Percentiles rank a stretch among this genome's conserved stretches.
Conservation (phyloP, 1,140 invertebrate genomes). For the Sesamia nonagrioides region DNA sequence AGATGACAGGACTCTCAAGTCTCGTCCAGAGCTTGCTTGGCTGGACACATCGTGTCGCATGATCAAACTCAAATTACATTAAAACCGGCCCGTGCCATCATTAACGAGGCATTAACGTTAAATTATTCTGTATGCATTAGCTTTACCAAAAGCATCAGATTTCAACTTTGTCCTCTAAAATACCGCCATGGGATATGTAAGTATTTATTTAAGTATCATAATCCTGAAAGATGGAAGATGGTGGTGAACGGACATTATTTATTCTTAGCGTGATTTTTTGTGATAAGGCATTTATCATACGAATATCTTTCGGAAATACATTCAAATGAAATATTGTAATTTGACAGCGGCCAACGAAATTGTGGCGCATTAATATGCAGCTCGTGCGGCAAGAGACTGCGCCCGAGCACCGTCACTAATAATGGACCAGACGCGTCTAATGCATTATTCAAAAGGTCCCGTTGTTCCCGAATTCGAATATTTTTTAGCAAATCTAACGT, state of each 20-base stretch:
- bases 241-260: conserved; percentile 31
- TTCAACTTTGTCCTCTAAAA: background rate
- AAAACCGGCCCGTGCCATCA: conserved; percentile 70
- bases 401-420: conserved; percentile 76
- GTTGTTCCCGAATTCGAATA: conserved; percentile 72
- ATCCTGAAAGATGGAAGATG: conserved; percentile 19
- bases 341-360: conserved; percentile 73
- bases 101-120: conserved; percentile 65
- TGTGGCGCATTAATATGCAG: conserved; percentile 80
- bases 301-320: conserved; percentile 73
- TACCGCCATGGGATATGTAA: background rate
- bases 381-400: conserved; percentile 76
- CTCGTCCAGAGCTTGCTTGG: conserved; percentile 46
- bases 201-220: background rate
- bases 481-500: conserved; percentile 62
- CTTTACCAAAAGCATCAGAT: conserved; percentile 18
- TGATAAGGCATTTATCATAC: conserved; percentile 63
- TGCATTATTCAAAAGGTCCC: conserved; percentile 82
- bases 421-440: conserved; percentile 72
- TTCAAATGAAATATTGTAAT: conserved; percentile 74
- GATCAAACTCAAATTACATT: conserved; percentile 72
- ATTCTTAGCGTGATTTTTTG: conserved; percentile 47
- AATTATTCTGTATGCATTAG: conserved; percentile 51
- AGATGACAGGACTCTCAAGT: conserved; percentile 45
- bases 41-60: conserved; percentile 53